Evolutionary conservation across 1,140 invertebrate species (phyloP), one percentile per base, ranked within the genome.

Genomic region (Ooceraea biroi): DNA sequence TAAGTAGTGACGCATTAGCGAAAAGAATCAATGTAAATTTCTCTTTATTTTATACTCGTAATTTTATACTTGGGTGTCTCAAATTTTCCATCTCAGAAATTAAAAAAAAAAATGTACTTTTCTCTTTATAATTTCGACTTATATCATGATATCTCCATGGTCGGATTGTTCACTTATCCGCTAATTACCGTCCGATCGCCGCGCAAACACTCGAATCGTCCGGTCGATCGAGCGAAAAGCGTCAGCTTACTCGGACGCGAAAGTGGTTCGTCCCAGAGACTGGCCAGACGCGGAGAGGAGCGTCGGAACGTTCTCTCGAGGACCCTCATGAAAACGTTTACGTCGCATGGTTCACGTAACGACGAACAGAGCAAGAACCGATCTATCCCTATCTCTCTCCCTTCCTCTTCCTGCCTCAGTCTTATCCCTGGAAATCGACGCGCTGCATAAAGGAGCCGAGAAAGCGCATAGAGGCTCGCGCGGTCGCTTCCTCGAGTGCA

Each of bases 401-500:
- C 52, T 55, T 12, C 22, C 3, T 14, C 63, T 25, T 11, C 46
- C 22, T 25, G 7, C 2, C 76, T 14, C 65, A 22, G 57, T n/a
- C 65, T 80, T 80, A 58, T 80, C 76, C 52, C 65, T 80, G 65
- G 76, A 80, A 80, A 80, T 80, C 76, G 76, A 50, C 76, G 65
- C 71, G 48, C 19, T 11, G 52, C 50, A 77, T 61, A 73, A 88
- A 86, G 80, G 72, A 83, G 80, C 50, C 46, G 73, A 73, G 66
- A 73, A 88, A 87, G 68, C 82, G 83, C 63, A 55, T 63, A 41
- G 72, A 58, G 78, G 50, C 72, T 61, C 73, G 85, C 78, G 80
- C 73, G 25, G 41, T 46, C 74, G 66, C 61, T 83, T 73, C 69
- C 55, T 82, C 85, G 60, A 85, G 87, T 87, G 85, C 83, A 88